Percentiles rank a stretch among this genome's conserved stretches.
Evolutionary conservation across 2,797 vertebrate genomes (phyloP).

Genomic region (Ataeniobius toweri): DNA sequence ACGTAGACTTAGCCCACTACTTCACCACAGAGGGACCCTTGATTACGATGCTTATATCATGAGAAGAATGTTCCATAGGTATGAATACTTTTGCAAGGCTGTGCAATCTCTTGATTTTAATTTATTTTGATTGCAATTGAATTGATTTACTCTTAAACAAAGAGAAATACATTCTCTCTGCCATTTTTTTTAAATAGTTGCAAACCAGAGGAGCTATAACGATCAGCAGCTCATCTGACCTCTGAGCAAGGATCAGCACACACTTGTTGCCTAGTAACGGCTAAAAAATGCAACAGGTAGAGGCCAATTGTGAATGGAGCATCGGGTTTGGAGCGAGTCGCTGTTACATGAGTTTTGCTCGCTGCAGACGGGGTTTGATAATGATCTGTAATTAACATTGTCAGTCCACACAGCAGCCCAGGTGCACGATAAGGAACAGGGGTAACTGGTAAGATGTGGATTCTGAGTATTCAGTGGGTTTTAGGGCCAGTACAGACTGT

Average conservation of each 20-base stretch:
- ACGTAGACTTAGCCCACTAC: too few relatives aligned
- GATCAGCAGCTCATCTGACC: conserved; percentile 15
- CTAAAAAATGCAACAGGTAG: conserved; percentile 56
- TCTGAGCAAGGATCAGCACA: conserved; percentile 1
- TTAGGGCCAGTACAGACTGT: not conserved
- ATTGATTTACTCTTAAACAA: too few relatives aligned
- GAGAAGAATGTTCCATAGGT: too few relatives aligned
- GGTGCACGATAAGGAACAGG: conserved; percentile 2
- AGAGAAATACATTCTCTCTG: not conserved
- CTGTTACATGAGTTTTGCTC: not conserved
- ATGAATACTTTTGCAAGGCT: not conserved
- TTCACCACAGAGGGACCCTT: too few relatives aligned
- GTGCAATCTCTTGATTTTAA: not conserved
- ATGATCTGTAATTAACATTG: conserved; percentile 16
- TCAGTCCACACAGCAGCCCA: not conserved
- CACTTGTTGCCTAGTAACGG: conserved; percentile 63
- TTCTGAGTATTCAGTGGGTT: not conserved
- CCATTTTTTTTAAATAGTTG: not conserved
- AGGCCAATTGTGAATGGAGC: conserved; percentile 21
- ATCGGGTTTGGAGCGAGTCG: conserved; percentile 1
- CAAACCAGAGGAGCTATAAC: too few relatives aligned
- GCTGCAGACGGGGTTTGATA: conserved; percentile 7
- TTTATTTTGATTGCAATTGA: not conserved
- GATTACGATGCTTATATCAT: too few relatives aligned
- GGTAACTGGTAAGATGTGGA: not conserved